Percentiles rank a stretch among this genome's conserved stretches.
Evolutionary conservation across 2,888 invertebrate genomes (phyloP).

Genomic region (Phortica okadai): DNA sequence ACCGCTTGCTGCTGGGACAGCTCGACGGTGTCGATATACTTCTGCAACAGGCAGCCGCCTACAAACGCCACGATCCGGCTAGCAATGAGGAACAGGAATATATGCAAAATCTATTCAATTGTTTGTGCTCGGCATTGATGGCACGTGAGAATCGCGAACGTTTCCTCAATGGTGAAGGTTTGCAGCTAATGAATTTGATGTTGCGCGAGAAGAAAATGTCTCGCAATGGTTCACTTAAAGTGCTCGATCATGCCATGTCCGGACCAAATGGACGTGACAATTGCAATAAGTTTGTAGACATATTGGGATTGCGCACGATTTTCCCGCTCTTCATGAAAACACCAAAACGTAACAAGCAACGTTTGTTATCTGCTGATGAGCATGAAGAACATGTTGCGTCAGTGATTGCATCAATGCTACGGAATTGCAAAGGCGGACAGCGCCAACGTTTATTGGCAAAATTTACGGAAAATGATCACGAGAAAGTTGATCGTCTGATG

Average conservation of each 20-base stretch:
- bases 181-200: slow-evolving; percentile 99
- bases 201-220: slow-evolving; percentile 97
- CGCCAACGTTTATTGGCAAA: slow-evolving; percentile 93
- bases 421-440: slow-evolving; percentile 94
- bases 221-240: slow-evolving; percentile 96
- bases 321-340: slow-evolving; percentile 99
- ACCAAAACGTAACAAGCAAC: slow-evolving; percentile 89
- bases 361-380: slow-evolving; percentile 89
- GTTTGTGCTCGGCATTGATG: slow-evolving; percentile 95
- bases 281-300: slow-evolving; percentile 98
- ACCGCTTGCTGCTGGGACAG: slow-evolving; percentile 89
- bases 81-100: slow-evolving; percentile 96
- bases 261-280: slow-evolving; percentile 96
- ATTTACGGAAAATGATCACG: slow-evolving; percentile 98
- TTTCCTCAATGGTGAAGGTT: slow-evolving; percentile 95
- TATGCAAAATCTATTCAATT: slow-evolving; percentile 99
- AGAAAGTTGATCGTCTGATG: slow-evolving; percentile 96
- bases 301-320: slow-evolving; percentile 95
- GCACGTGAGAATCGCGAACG: slow-evolving; percentile 90
- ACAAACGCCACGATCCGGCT: slow-evolving; percentile 95
- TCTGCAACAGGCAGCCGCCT: slow-evolving; percentile 95
- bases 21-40: slow-evolving; percentile 95
- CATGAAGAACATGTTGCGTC: slow-evolving; percentile 97
- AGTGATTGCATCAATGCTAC: slow-evolving; percentile 93
- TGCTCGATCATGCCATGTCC: slow-evolving; percentile 97